Evolutionary conservation across 2,888 invertebrate species (phyloP).

Genomic region (Germaria angustata): DNA sequence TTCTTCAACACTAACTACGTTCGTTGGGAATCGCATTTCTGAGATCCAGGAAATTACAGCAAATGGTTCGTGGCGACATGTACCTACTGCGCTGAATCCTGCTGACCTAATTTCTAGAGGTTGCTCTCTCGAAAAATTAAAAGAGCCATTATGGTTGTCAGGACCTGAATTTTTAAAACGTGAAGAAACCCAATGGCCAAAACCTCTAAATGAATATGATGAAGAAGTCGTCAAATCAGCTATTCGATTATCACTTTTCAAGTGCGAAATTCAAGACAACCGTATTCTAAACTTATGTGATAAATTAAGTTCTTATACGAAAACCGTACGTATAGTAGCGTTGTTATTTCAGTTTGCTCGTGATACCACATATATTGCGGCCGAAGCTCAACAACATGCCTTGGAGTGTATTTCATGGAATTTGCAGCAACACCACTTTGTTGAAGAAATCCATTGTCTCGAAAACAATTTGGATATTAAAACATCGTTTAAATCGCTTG

Average conservation of each 20-base stretch:
- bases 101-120: conserved; percentile 53
- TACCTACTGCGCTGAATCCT: conserved; percentile 48
- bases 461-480: conserved; percentile 1
- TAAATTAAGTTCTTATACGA: no score
- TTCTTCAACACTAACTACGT: no score
- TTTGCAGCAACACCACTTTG: conserved; percentile 11
- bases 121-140: conserved; percentile 38
- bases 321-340: no score
- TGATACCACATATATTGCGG: no score
- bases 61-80: conserved; percentile 30
- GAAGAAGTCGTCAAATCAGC: conserved; percentile 25
- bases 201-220: background rate
- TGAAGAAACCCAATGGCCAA: conserved; percentile 23
- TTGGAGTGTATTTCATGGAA: no score
- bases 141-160: no score
- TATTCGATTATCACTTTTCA: conserved; percentile 15
- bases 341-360: no score
- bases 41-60: no score
- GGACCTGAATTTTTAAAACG: no score
- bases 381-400: no score
- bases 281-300: no score
- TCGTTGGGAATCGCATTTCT: no score
- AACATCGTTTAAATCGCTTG: conserved; percentile 12
- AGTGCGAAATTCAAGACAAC: conserved; percentile 10
- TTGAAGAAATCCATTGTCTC: background rate